Evolutionary conservation across 2,888 invertebrate genomes (phyloP).

Genomic region (Leptothorax acervorum): DNA sequence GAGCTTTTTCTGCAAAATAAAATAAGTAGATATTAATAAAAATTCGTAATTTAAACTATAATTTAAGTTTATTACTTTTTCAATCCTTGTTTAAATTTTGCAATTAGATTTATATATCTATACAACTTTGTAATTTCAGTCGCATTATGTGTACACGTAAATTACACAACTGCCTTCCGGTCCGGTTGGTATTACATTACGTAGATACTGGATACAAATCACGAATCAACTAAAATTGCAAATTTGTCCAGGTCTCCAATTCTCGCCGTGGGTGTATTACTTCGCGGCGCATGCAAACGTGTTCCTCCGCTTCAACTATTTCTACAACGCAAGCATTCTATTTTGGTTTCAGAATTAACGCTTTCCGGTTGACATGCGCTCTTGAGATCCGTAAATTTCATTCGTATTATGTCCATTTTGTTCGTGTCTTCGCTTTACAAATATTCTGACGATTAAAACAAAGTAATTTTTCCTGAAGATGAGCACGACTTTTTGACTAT

Average conservation of each 20-base stretch:
- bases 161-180: neutral
- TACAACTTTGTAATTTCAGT: neutral
- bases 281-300: constrained; percentile 2
- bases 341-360: constrained; percentile 15
- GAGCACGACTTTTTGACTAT: neutral
- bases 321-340: constrained; percentile 13
- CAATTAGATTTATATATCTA: neutral
- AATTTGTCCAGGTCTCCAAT: constrained; percentile 17
- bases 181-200: neutral
- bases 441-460: neutral
- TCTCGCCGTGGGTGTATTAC: constrained; percentile 19
- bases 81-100: neutral
- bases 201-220: constrained; percentile 16
- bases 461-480: neutral
- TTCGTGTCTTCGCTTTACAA: neutral
- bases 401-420: neutral
- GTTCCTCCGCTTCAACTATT: neutral
- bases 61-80: neutral
- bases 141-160: neutral
- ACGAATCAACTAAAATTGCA: constrained; percentile 26
- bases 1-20: neutral
- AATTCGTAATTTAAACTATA: neutral
- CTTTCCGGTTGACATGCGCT: neutral
- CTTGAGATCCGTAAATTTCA: neutral
- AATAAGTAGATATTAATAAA: neutral